A percentile compares a stretch with the other conserved stretches of the same genome.
phyloP scores from a whole-genome alignment of 2,888 invertebrate genomes.

The Drosophila acutilabella region DNA sequence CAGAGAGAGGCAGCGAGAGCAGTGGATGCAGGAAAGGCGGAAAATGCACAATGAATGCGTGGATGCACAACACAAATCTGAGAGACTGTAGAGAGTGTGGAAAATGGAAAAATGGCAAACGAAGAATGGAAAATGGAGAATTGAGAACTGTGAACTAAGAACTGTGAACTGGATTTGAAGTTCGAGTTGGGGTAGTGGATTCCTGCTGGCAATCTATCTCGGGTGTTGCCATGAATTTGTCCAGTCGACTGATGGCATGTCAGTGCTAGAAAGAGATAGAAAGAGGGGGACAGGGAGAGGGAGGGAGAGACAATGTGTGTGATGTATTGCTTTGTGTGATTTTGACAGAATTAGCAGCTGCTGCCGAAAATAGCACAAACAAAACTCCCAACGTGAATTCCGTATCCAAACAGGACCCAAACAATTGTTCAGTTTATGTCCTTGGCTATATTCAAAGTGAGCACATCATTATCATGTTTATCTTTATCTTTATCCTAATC shows the following conservation, averaged over 20 bases:
- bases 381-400: constrained; percentile 13
- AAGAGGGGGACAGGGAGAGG: background rate
- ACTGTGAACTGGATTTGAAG: constrained; percentile 9
- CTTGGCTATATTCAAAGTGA: constrained; percentile 30
- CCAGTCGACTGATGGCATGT: constrained; percentile 58
- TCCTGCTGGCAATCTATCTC: constrained; percentile 72
- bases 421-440: constrained; percentile 37
- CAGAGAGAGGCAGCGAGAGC: too few species aligned
- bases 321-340: constrained; percentile 79
- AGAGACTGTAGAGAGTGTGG: constrained; percentile 19
- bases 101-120: constrained; percentile 21
- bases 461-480: constrained; percentile 13
- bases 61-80: constrained; percentile 58
- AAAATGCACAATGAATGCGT: constrained; percentile 48
- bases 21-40: background rate
- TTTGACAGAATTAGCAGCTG: constrained; percentile 79
- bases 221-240: constrained; percentile 75
- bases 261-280: background rate
- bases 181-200: constrained; percentile 3
- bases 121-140: constrained; percentile 2
- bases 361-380: constrained; percentile 73
- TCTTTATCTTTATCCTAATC: background rate
- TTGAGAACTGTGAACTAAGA: background rate
- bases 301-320: constrained; percentile 43
- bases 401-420: constrained; percentile 14